These are phyloP conservation scores for Megaustenia siamemsis DNA, from an alignment of 2,888 invertebrate species.

Conservation along the genomic window DNA sequence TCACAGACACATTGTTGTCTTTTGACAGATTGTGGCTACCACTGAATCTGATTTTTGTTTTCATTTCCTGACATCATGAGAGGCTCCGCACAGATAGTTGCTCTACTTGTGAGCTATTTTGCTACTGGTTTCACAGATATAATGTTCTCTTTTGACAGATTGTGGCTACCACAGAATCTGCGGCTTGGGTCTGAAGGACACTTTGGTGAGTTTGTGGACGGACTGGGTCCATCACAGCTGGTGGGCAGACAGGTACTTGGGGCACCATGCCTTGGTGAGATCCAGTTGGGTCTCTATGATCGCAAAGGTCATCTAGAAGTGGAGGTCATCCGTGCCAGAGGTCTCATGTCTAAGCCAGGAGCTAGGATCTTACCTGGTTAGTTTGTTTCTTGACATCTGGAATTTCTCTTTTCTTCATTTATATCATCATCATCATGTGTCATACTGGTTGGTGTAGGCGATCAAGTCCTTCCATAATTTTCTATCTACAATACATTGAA, in stretches of 20 bases:
- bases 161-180: constrained; percentile 75
- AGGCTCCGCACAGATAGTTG: too few relatives aligned
- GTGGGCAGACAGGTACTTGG: constrained; percentile 98
- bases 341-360: constrained; percentile 90
- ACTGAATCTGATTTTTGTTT: too few relatives aligned
- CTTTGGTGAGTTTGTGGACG: constrained; percentile 96
- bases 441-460: too few relatives aligned
- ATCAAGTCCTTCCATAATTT: too few relatives aligned
- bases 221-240: constrained; percentile 96
- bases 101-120: too few relatives aligned
- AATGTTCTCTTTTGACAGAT: constrained; percentile 58
- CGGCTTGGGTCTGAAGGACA: constrained; percentile 86
- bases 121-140: not conserved
- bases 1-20: too few relatives aligned
- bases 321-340: constrained; percentile 98
- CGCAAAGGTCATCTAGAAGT: constrained; percentile 97
- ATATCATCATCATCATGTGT: too few relatives aligned
- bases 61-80: too few relatives aligned
- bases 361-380: constrained; percentile 86
- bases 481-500: too few relatives aligned
- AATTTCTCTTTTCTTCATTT: too few relatives aligned
- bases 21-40: too few relatives aligned
- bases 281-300: constrained; percentile 95
- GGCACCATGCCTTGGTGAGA: constrained; percentile 96
- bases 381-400: not conserved